Evolutionary conservation across 2,797 vertebrate species (phyloP).

Genomic region (Phrynocephalus vlangalii): DNA sequence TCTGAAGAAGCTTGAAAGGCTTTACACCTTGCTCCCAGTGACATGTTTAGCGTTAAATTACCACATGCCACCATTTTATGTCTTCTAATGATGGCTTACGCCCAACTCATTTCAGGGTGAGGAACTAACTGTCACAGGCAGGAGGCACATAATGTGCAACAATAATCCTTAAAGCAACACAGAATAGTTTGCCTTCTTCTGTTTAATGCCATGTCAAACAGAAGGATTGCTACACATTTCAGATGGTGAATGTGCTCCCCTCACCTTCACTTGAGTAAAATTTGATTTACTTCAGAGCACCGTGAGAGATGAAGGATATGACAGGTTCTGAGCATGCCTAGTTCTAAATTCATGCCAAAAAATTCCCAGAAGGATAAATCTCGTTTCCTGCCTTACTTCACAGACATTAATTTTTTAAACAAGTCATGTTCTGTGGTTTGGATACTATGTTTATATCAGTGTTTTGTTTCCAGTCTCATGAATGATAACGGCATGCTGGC

Average conservation of each 20-base stretch:
- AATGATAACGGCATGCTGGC: conserved; percentile 75
- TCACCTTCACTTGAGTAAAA: conserved; percentile 81
- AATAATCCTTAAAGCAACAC: conserved; percentile 75
- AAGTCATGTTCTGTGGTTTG: conserved; percentile 86
- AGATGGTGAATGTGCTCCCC: conserved; percentile 76
- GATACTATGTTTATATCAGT: conserved; percentile 81
- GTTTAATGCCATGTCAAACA: conserved; percentile 83
- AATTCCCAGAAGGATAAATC: conserved; percentile 88
- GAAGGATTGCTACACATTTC: conserved; percentile 79
- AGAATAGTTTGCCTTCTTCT: conserved; percentile 67
- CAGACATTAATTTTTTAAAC: conserved; percentile 85
- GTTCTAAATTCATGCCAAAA: conserved; percentile 84
- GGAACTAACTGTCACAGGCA: conserved; percentile 77
- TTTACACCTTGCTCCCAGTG: conserved; percentile 69
- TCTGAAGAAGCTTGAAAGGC: conserved; percentile 67
- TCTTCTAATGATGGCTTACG: conserved; percentile 73
- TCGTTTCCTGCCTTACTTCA: conserved; percentile 91
- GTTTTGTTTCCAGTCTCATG: conserved; percentile 77
- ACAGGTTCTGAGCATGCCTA: conserved; percentile 88
- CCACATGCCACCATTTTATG: conserved; percentile 75
- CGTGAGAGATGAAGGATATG: conserved; percentile 89
- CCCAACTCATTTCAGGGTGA: conserved; percentile 71
- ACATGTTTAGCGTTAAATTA: conserved; percentile 77
- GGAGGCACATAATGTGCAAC: conserved; percentile 75
- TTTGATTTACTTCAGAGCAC: conserved; percentile 82